phyloP scores from a whole-genome alignment of 2,113 vertebrate species.

The Cacatua alba region DNA sequence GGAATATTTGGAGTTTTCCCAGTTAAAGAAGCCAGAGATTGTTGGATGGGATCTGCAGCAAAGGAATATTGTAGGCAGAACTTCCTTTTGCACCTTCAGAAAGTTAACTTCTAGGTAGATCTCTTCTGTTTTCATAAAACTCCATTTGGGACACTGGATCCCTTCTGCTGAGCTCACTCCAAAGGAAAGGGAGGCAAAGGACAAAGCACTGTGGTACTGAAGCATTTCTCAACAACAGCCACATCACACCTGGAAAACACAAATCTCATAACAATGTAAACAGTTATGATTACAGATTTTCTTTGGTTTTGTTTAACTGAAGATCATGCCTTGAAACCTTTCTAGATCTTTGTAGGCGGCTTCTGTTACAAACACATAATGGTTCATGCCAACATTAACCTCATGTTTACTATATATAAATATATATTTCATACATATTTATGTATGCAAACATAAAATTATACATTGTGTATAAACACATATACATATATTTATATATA shows the following conservation, averaged over 20 bases:
- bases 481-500: not conserved
- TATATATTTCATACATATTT: not conserved
- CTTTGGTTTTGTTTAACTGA: not conserved
- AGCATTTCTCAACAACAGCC: not conserved
- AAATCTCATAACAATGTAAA: not conserved
- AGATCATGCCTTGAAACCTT: not conserved
- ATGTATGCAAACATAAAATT: not conserved
- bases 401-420: not conserved
- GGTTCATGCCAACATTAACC: not conserved
- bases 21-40: not conserved
- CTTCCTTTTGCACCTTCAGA: not conserved
- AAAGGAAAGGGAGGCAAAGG: not conserved
- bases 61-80: not conserved
- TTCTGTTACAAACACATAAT: not conserved
- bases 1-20: not conserved
- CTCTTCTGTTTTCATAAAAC: not conserved
- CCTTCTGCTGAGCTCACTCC: not conserved
- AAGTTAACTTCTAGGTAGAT: not conserved
- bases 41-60: not conserved
- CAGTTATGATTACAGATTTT: not conserved
- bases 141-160: not conserved
- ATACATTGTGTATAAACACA: not conserved
- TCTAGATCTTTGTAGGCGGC: not conserved
- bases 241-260: not conserved
- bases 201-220: rapidly evolving